Conservation (phyloP, 2,888 invertebrate genomes). For the Maniola hyperantus region DNA sequence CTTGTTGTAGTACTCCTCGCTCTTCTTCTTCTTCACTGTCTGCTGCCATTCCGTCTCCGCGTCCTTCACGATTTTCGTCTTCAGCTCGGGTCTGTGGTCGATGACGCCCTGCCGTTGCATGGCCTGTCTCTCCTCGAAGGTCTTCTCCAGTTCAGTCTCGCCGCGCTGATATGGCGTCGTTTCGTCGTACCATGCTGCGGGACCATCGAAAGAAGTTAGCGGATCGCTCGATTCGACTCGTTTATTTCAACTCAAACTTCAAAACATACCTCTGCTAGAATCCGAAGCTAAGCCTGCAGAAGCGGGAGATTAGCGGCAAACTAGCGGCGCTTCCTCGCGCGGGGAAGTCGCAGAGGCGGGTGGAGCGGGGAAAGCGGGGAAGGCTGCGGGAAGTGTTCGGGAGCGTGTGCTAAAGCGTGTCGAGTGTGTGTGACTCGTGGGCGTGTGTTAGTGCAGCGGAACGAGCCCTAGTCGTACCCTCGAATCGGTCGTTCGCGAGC, state of each 20-base stretch:
- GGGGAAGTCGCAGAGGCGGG: conserved; percentile 51
- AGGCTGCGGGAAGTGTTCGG: neutral
- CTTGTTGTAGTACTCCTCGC: conserved; percentile 91
- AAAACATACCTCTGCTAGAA: conserved; percentile 71
- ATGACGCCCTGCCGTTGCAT: conserved; percentile 86
- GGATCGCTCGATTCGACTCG: conserved; percentile 7
- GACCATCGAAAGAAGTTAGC: neutral
- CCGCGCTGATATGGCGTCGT: conserved; percentile 92
- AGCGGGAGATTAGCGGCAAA: conserved; percentile 65
- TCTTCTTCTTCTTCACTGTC: conserved; percentile 90
- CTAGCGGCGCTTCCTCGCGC: conserved; percentile 60
- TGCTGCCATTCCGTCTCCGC: conserved; percentile 94
- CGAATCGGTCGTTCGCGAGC: neutral
- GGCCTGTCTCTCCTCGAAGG: conserved; percentile 92
- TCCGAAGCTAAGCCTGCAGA: conserved; percentile 76
- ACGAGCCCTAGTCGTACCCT: conserved; percentile 14
- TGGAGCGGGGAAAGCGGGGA: conserved; percentile 52
- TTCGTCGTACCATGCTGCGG: conserved; percentile 95
- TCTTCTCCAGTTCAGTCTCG: conserved; percentile 92
- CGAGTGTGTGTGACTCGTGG: conserved; percentile 64
- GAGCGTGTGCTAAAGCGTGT: conserved; percentile 66
- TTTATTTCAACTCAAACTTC: conserved; percentile 32
- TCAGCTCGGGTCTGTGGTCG: conserved; percentile 84
- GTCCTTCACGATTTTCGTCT: conserved; percentile 86
- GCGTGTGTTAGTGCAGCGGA: conserved; percentile 63